phyloP scores from a whole-genome alignment of 2,797 vertebrate genomes.

The Tangara arthus region DNA sequence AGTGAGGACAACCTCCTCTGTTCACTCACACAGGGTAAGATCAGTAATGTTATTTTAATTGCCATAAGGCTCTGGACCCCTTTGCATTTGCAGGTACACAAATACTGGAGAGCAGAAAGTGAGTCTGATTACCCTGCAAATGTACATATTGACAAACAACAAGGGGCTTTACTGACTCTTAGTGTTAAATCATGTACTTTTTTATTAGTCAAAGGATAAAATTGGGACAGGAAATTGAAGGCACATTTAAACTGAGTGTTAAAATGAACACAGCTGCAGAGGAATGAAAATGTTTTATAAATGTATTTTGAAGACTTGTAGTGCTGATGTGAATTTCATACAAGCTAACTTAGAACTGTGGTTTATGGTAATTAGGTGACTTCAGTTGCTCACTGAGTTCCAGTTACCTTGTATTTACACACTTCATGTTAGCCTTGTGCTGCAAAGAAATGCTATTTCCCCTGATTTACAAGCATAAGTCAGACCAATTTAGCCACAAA shows the following conservation, averaged over 20 bases:
- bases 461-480: background rate
- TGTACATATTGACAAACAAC: background rate
- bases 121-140: background rate
- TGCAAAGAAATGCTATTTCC: background rate
- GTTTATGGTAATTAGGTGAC: background rate
- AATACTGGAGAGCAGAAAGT: background rate
- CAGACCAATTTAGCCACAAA: background rate
- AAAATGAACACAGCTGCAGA: background rate
- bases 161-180: background rate
- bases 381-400: background rate
- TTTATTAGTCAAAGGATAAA: background rate
- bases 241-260: background rate
- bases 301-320: background rate
- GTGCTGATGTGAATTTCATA: background rate
- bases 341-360: background rate
- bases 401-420: background rate
- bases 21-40: background rate
- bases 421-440: background rate
- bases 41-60: background rate
- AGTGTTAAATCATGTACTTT: background rate
- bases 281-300: background rate
- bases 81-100: background rate
- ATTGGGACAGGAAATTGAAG: background rate
- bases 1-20: background rate
- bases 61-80: background rate